phyloP scores from a whole-genome alignment of 2,113 vertebrate species.

The Seriola quinqueradiata region DNA sequence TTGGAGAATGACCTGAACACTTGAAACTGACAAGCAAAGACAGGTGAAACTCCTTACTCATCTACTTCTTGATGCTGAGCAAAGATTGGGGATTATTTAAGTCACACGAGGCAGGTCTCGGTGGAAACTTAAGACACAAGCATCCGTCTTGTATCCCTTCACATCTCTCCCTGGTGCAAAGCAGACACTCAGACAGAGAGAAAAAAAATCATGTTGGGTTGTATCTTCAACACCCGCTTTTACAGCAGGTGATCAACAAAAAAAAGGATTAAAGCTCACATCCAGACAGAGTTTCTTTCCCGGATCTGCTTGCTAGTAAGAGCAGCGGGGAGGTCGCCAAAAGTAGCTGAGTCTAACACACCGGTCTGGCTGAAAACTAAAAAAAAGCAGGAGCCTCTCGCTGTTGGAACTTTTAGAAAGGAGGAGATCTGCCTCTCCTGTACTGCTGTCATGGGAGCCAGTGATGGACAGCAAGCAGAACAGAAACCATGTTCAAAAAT shows the following conservation, averaged over 20 bases:
- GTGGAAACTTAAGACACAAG: slow-evolving; percentile 7
- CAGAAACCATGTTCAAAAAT: background rate
- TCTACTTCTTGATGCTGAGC: background rate
- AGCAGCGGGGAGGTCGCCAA: background rate
- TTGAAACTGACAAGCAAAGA: background rate
- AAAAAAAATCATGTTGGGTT: slow-evolving; percentile 8
- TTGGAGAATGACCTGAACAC: slow-evolving; percentile 8
- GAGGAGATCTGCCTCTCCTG: background rate
- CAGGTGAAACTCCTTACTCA: background rate
- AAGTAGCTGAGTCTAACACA: background rate
- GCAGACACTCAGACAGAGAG: background rate
- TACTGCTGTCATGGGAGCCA: background rate
- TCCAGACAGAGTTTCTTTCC: background rate
- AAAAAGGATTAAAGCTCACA: background rate
- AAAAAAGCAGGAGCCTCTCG: background rate
- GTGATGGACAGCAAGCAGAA: slow-evolving; percentile 7
- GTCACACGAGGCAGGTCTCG: slow-evolving; percentile 10
- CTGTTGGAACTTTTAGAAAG: background rate
- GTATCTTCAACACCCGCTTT: background rate
- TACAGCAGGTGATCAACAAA: slow-evolving; percentile 16
- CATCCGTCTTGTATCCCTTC: background rate
- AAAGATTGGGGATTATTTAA: background rate
- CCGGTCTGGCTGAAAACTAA: background rate
- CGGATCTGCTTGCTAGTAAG: background rate
- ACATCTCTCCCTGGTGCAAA: background rate